Conservation (phyloP, 2,888 invertebrate species). For the Adineta ricciae region DNA sequence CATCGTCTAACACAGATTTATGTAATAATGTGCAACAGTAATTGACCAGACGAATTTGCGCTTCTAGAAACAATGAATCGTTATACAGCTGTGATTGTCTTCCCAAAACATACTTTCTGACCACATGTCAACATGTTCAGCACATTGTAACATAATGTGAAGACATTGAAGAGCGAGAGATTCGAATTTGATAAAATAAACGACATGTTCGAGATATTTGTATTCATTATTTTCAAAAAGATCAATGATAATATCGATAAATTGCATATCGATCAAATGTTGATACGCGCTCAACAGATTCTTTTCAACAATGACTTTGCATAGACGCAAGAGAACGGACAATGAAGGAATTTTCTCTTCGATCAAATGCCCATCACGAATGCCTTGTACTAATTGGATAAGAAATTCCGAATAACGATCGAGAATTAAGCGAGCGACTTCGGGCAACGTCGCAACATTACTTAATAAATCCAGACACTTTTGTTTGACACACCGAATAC, state of each 20-base stretch:
- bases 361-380: constrained; percentile 32
- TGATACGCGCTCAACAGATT: background rate
- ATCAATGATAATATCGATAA: constrained; percentile 28
- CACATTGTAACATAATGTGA: constrained; percentile 25
- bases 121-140: constrained; percentile 26
- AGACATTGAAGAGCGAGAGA: constrained; percentile 27
- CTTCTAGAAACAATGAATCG: constrained; percentile 17
- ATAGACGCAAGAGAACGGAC: constrained; percentile 28
- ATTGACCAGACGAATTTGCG: constrained; percentile 24
- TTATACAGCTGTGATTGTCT: too few species aligned
- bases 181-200: constrained; percentile 33
- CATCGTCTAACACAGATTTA: constrained; percentile 19
- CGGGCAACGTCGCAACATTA: constrained; percentile 25
- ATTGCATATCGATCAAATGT: constrained; percentile 29
- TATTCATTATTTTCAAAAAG: constrained; percentile 19
- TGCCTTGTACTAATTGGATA: constrained; percentile 24
- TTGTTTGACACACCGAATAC: constrained; percentile 28
- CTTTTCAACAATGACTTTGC: constrained; percentile 27
- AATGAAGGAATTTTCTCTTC: constrained; percentile 32
- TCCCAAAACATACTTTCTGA: constrained; percentile 17
- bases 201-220: background rate
- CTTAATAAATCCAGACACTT: constrained; percentile 31
- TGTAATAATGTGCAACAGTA: constrained; percentile 31
- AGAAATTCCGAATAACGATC: constrained; percentile 20
- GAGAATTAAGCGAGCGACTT: constrained; percentile 18